phyloP scores from a whole-genome alignment of 2,888 invertebrate genomes.

The Conus canariensis region DNA sequence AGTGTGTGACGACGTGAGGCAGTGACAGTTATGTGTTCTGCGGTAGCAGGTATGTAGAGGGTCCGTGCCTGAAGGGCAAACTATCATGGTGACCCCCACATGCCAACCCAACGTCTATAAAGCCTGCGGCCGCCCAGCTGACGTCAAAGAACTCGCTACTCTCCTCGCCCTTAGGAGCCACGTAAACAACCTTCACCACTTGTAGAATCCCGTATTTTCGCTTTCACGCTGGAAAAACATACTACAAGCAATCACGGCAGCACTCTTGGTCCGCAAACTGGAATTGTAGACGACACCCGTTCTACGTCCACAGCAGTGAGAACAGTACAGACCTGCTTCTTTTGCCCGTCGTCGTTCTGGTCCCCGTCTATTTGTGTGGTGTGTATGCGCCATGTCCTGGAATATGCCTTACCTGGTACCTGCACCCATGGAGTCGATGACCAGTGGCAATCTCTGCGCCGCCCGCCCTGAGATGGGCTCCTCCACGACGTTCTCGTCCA shows the following conservation, averaged over 20 bases:
- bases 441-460: background rate
- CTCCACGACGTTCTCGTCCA: background rate
- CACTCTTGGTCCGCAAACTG: background rate
- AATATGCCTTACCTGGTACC: slow-evolving; percentile 25
- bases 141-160: background rate
- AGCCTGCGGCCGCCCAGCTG: background rate
- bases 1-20: background rate
- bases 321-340: background rate
- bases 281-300: background rate
- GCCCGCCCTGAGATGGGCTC: slow-evolving; percentile 2
- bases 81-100: background rate
- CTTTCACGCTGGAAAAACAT: background rate
- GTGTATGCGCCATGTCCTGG: slow-evolving; percentile 13
- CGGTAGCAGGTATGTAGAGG: background rate
- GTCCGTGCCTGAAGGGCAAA: background rate
- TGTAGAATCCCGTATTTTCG: background rate
- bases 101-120: background rate
- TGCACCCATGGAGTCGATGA: background rate
- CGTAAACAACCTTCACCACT: background rate
- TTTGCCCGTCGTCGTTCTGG: background rate
- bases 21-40: background rate
- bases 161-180: background rate
- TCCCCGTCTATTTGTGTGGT: background rate
- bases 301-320: background rate
- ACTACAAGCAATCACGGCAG: background rate